phyloP scores from a whole-genome alignment of 2,113 vertebrate genomes.

The Ornithorhynchus anatinus region DNA sequence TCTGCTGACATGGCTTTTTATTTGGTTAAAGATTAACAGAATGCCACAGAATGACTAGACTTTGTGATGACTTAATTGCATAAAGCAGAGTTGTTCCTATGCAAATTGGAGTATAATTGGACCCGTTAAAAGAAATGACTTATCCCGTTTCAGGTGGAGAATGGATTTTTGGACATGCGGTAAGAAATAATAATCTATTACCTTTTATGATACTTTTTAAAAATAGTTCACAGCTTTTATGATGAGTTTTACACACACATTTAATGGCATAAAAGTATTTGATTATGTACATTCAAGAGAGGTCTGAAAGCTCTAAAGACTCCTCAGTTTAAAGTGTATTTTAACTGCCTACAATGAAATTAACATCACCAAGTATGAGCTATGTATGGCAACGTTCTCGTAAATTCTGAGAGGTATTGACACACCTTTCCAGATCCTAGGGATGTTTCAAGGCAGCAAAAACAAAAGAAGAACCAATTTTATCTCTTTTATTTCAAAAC shows the following conservation, averaged over 20 bases:
- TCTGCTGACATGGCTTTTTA: slow-evolving; percentile 70
- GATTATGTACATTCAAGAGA: slow-evolving; percentile 61
- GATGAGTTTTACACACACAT: slow-evolving; percentile 36
- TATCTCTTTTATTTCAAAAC: background rate
- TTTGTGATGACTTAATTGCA: slow-evolving; percentile 53
- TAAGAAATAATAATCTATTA: slow-evolving; percentile 48
- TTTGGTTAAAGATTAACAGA: slow-evolving; percentile 74
- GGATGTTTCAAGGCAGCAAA: slow-evolving; percentile 8
- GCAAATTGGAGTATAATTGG: slow-evolving; percentile 46
- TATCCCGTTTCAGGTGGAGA: slow-evolving; percentile 6
- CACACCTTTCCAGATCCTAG: slow-evolving; percentile 14
- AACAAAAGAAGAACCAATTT: background rate
- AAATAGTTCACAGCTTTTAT: slow-evolving; percentile 52
- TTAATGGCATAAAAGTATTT: slow-evolving; percentile 59
- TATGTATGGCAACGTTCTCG: slow-evolving; percentile 31
- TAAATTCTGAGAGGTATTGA: slow-evolving; percentile 46
- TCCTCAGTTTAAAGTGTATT: slow-evolving; percentile 63
- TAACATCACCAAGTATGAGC: slow-evolving; percentile 56
- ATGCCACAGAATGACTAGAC: slow-evolving; percentile 51
- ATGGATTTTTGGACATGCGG: slow-evolving; percentile 40
- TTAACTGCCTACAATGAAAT: slow-evolving; percentile 65
- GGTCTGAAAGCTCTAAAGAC: slow-evolving; percentile 51
- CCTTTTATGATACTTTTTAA: slow-evolving; percentile 54
- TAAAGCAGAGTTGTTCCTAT: slow-evolving; percentile 44
- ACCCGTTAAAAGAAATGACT: slow-evolving; percentile 32